A percentile compares a stretch with the other conserved stretches of the same genome.
phyloP scores from a whole-genome alignment of 2,888 invertebrate genomes.

The Coronaproctus castanopsis region DNA sequence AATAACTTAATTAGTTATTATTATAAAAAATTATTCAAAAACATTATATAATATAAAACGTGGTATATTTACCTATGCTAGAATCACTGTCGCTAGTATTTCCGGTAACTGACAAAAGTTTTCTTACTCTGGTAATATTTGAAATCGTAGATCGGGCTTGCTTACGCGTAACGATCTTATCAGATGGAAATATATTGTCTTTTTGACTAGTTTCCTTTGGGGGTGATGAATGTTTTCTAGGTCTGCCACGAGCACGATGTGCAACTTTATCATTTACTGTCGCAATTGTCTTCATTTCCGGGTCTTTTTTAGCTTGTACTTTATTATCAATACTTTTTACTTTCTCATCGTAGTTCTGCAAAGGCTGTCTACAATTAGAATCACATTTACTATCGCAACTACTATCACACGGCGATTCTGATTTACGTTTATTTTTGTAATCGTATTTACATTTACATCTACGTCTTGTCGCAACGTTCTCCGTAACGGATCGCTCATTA shows the following conservation, averaged over 20 bases:
- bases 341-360: constrained; percentile 7
- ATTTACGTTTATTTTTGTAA: neutral
- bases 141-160: constrained; percentile 6
- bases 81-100: constrained; percentile 21
- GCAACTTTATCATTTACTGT: constrained; percentile 12
- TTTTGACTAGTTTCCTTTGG: constrained; percentile 12
- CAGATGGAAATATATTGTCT: constrained; percentile 13
- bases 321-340: constrained; percentile 7
- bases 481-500: too few species aligned
- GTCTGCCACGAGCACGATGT: constrained; percentile 15
- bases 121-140: constrained; percentile 14
- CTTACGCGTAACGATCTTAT: constrained; percentile 12
- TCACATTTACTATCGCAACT: constrained; percentile 1
- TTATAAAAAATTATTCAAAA: too few species aligned
- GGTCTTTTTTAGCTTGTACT: constrained; percentile 6
- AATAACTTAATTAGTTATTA: too few species aligned
- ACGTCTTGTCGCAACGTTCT: too few species aligned
- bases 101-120: constrained; percentile 15
- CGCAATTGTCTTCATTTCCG: constrained; percentile 8
- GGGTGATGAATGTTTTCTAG: constrained; percentile 15
- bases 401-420: too few species aligned
- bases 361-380: constrained; percentile 12
- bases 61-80: constrained; percentile 20
- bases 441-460: neutral
- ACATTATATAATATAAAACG: too few species aligned